A percentile compares a stretch with the other conserved stretches of the same genome.
phyloP scores from a whole-genome alignment of 2,888 invertebrate species.

The Prenolepis imparis region DNA sequence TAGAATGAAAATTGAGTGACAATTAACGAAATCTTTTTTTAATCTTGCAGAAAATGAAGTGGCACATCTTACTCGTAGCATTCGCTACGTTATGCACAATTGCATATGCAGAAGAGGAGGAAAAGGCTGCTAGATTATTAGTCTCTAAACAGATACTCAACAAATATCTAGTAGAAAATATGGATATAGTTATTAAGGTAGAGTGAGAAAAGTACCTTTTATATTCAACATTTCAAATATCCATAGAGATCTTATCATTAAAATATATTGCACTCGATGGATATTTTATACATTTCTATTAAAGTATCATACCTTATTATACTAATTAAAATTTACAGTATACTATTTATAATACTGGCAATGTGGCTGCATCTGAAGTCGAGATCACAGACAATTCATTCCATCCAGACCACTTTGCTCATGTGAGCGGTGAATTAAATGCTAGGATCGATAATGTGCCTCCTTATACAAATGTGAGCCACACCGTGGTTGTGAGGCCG shows the following conservation, averaged over 20 bases:
- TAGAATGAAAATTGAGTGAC: background rate
- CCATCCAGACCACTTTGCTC: slow-evolving; percentile 95
- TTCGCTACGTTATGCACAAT: slow-evolving; percentile 86
- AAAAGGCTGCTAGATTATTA: slow-evolving; percentile 93
- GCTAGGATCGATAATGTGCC: slow-evolving; percentile 96
- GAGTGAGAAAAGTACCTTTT: background rate
- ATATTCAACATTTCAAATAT: background rate
- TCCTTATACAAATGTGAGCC: slow-evolving; percentile 97
- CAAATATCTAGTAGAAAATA: slow-evolving; percentile 97
- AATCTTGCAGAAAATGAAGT: slow-evolving; percentile 79
- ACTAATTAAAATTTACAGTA: slow-evolving; percentile 87
- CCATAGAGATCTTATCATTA: background rate
- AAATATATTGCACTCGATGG: background rate
- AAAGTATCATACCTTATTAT: background rate
- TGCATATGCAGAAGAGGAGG: slow-evolving; percentile 88
- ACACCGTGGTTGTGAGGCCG: slow-evolving; percentile 96
- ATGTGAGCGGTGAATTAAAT: slow-evolving; percentile 94
- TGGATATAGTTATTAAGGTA: slow-evolving; percentile 96
- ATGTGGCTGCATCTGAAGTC: slow-evolving; percentile 95
- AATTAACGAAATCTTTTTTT: slow-evolving; percentile 48
- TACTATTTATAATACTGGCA: slow-evolving; percentile 97
- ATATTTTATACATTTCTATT: background rate
- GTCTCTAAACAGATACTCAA: slow-evolving; percentile 98
- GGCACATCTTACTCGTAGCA: slow-evolving; percentile 85
- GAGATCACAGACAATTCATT: slow-evolving; percentile 96